Percentiles rank a stretch among this genome's conserved stretches.
Conservation (phyloP, 2,888 invertebrate genomes). For the Tipula unca region DNA sequence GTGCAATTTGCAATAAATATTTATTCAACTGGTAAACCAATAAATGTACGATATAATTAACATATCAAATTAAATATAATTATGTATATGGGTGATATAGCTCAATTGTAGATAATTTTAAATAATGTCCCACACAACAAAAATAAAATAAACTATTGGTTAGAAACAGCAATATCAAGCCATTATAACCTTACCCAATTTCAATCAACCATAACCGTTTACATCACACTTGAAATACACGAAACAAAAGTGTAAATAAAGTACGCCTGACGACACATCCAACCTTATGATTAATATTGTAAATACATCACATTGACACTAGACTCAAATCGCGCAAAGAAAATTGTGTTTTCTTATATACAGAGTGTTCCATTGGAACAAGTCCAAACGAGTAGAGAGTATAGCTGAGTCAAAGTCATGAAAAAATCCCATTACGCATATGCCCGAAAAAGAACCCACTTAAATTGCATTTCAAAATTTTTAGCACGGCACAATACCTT, state of each 20-base stretch:
- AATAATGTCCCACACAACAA: not conserved
- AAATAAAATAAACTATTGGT: not conserved
- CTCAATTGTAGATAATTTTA: not conserved
- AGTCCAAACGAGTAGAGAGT: too few species aligned
- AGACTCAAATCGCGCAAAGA: not conserved
- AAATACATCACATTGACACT: not conserved
- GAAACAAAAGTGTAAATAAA: not conserved
- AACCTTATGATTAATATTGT: not conserved
- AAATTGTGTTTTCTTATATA: too few species aligned
- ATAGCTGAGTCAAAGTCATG: too few species aligned
- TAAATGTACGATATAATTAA: not conserved
- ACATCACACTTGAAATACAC: not conserved
- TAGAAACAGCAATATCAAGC: not conserved
- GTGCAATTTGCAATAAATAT: not conserved
- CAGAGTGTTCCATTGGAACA: too few species aligned
- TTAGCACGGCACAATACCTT: too few species aligned
- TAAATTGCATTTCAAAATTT: too few species aligned
- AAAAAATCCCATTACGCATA: too few species aligned
- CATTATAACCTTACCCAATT: not conserved
- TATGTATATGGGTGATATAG: too few species aligned
- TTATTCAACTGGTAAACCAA: not conserved
- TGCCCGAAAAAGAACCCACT: too few species aligned
- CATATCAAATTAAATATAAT: too few species aligned
- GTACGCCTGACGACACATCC: not conserved
- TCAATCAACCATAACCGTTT: not conserved